These are phyloP conservation scores for Solea solea DNA, from an alignment of 2,113 vertebrate genomes.

Conservation along the genomic window DNA sequence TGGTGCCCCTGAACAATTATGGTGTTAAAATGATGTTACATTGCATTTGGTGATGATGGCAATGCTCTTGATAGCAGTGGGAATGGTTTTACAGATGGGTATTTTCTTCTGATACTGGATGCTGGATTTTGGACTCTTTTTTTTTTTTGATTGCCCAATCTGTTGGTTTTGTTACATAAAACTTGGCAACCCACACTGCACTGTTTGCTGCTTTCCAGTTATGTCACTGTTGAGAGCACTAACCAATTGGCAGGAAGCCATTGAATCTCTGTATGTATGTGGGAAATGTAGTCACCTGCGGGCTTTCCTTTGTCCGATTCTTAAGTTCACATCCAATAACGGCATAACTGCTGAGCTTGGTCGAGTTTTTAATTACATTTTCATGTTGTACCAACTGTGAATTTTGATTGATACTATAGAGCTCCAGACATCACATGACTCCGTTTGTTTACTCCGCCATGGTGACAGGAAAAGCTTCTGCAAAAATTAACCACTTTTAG, in stretches of 20 bases:
- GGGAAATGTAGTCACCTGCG: neutral
- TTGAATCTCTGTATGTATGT: slow-evolving; percentile 10
- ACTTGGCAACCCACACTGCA: neutral
- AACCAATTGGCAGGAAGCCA: slow-evolving; percentile 15
- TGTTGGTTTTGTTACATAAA: no score
- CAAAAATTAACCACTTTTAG: no score
- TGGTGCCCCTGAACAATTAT: neutral
- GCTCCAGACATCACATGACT: no score
- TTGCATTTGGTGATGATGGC: neutral
- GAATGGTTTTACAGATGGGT: no score
- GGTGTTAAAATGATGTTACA: neutral
- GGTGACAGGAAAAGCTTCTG: no score
- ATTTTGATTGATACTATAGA: slow-evolving; percentile 19
- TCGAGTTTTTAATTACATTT: neutral
- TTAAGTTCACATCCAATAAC: neutral
- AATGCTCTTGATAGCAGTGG: neutral
- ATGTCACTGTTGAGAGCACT: slow-evolving; percentile 3
- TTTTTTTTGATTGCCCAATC: neutral
- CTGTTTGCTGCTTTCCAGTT: neutral
- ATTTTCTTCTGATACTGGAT: neutral
- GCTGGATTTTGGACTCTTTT: neutral
- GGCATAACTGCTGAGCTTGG: neutral
- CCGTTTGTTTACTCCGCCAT: no score
- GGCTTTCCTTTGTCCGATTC: neutral
- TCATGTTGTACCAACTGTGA: neutral